phyloP scores from a whole-genome alignment of 2,888 invertebrate genomes.

The Biston betularia region DNA sequence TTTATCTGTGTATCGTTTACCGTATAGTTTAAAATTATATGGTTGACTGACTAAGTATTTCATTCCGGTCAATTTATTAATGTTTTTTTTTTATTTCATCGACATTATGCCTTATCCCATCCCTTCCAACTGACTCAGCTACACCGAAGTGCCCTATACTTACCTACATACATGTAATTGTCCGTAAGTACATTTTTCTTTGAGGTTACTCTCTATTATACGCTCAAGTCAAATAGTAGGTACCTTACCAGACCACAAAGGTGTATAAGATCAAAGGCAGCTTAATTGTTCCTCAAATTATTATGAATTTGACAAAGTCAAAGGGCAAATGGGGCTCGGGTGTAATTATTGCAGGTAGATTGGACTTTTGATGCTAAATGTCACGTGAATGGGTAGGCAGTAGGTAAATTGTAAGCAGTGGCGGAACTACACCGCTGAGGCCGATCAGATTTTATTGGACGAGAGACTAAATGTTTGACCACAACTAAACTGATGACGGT shows the following conservation, averaged over 20 bases:
- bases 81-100: slow-evolving; percentile 2
- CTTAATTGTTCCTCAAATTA: slow-evolving; percentile 84
- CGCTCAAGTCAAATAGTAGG: slow-evolving; percentile 80
- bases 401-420: not conserved
- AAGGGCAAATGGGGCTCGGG: slow-evolving; percentile 55
- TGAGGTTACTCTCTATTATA: slow-evolving; percentile 86
- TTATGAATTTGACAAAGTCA: slow-evolving; percentile 79
- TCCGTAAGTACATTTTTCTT: slow-evolving; percentile 85
- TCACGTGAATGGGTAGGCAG: not conserved
- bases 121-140: slow-evolving; percentile 77
- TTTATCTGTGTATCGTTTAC: too few relatives aligned
- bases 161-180: slow-evolving; percentile 84
- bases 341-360: slow-evolving; percentile 33
- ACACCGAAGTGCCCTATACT: slow-evolving; percentile 78
- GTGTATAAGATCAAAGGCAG: slow-evolving; percentile 75
- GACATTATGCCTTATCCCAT: slow-evolving; percentile 39
- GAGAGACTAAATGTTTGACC: too few relatives aligned
- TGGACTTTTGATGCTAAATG: slow-evolving; percentile 10
- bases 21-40: too few relatives aligned
- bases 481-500: too few relatives aligned
- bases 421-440: too few relatives aligned
- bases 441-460: too few relatives aligned
- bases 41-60: too few relatives aligned
- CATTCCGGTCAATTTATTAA: not conserved
- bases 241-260: slow-evolving; percentile 65